Conservation (phyloP, 2,888 invertebrate species). For the Drosophila cognata region DNA sequence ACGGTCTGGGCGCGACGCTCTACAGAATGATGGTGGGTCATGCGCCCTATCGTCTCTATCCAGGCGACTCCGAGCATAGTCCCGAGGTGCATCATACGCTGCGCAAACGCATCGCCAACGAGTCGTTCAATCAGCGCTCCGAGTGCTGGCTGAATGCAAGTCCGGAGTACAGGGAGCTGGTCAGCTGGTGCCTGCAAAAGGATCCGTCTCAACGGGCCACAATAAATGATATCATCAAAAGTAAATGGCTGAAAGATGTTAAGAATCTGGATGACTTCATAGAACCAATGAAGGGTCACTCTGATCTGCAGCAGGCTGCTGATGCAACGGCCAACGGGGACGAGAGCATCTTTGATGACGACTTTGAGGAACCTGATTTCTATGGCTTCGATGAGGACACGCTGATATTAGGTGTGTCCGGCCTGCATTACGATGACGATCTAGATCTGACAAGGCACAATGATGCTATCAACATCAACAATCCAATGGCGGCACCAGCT, state of each 20-base stretch:
- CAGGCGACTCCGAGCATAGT: conserved; percentile 54
- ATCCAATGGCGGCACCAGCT: conserved; percentile 15
- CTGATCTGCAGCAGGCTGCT: conserved; percentile 2
- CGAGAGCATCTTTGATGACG: conserved; percentile 41
- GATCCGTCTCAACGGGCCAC: conserved; percentile 74
- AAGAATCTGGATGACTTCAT: conserved; percentile 53
- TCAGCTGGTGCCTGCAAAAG: conserved; percentile 74
- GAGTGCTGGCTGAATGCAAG: conserved; percentile 75
- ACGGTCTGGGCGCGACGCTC: conserved; percentile 97
- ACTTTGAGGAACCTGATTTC: conserved; percentile 49
- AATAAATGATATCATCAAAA: conserved; percentile 83
- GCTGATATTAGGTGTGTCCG: conserved; percentile 39
- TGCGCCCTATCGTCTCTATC: conserved; percentile 89
- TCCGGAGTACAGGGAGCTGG: conserved; percentile 65
- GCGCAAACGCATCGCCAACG: conserved; percentile 74
- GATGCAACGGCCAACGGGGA: conserved; percentile 13
- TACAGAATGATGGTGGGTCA: conserved; percentile 91
- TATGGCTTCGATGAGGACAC: conserved; percentile 56
- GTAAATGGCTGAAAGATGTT: conserved; percentile 84
- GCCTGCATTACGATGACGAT: conserved; percentile 42
- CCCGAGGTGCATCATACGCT: conserved; percentile 55
- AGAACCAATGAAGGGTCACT: conserved; percentile 8
- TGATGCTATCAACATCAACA: background rate
- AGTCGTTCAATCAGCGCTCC: conserved; percentile 72
- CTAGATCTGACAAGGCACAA: background rate